phyloP scores from a whole-genome alignment of 2,113 vertebrate genomes.

The Rhinolophus ferrumequinum region DNA sequence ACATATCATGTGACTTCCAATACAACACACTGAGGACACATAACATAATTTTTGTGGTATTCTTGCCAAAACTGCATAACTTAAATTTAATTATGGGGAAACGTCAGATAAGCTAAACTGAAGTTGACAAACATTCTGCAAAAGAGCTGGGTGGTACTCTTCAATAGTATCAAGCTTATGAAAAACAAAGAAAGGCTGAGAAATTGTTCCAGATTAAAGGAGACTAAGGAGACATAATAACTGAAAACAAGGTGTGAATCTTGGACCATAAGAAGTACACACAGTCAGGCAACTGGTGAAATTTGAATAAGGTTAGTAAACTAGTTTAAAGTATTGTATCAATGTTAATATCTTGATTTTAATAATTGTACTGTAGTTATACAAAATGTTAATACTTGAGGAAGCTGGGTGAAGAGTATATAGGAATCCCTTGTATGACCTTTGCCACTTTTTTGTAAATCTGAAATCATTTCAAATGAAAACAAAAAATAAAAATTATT shows the following conservation, averaged over 20 bases:
- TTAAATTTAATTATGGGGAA: not conserved
- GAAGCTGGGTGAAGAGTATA: not conserved
- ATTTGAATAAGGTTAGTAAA: not conserved
- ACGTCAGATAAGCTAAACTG: not conserved
- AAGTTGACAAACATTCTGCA: not conserved
- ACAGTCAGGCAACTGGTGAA: not conserved
- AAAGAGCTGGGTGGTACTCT: not conserved
- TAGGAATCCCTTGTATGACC: not conserved
- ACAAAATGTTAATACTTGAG: not conserved
- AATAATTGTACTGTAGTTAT: not conserved
- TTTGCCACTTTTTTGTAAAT: not conserved
- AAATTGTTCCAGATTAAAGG: not conserved
- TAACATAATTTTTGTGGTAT: not conserved
- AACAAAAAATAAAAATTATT: not conserved
- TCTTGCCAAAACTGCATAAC: not conserved
- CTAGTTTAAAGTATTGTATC: not conserved
- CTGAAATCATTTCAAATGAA: constrained; percentile 41
- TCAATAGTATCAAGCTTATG: not conserved
- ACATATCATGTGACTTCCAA: not conserved
- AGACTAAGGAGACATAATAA: not conserved
- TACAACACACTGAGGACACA: not conserved
- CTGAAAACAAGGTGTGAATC: not conserved
- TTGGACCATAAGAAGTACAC: not conserved
- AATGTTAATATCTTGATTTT: not conserved
- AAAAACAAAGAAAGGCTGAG: not conserved